Evolutionary conservation across 2,113 vertebrate genomes (phyloP), one percentile per base, ranked within the genome.

Genomic region (Ictalurus punctatus): DNA sequence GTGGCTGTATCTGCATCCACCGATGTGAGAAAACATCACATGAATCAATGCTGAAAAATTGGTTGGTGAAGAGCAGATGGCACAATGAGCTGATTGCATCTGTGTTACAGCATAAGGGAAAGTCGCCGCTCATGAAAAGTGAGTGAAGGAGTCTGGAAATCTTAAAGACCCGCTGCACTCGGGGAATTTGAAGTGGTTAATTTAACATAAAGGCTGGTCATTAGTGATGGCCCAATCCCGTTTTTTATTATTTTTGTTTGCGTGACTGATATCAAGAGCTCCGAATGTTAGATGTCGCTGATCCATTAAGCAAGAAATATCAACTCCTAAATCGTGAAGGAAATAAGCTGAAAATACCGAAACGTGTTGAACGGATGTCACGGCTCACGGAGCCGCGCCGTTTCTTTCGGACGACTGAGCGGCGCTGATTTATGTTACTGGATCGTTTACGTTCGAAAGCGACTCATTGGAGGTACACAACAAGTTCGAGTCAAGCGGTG

Each of bases 81-180:
- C 76, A 82, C 37, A 19, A 25, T 30, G 74, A 84, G 19, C 59
- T 52, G 61, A 85, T 69, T 85, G 44, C 83, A 34, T 85, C 40
- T 52, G 61, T 85, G 63, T 85, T 69, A 30, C 63, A n/a, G 61
- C 63, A 48, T 17, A 3, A 3, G 21, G n/a, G n/a, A 67, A 84
- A 63, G 27, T 34, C 54, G 16, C 54, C 54, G 30, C 12, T 65
- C 6, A n/a, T 4, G 40, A 65, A 52, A 82, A 1, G 79, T 21
- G 79, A 82, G 19, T 9, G 80, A 59, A 23, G 56, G 52, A 65
- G 30, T 74, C 56, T 74, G 21, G 10, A 67, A 27, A 69, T 34
- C 40, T 67, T 79, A 12, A 59, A 54, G 52, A 73, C 21, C 44
- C 1, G 34, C 71, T 8, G 69, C 69, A 37, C 19, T 44, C 73